phyloP scores from a whole-genome alignment of 1,140 invertebrate species.

The Scaptomyza montana region DNA sequence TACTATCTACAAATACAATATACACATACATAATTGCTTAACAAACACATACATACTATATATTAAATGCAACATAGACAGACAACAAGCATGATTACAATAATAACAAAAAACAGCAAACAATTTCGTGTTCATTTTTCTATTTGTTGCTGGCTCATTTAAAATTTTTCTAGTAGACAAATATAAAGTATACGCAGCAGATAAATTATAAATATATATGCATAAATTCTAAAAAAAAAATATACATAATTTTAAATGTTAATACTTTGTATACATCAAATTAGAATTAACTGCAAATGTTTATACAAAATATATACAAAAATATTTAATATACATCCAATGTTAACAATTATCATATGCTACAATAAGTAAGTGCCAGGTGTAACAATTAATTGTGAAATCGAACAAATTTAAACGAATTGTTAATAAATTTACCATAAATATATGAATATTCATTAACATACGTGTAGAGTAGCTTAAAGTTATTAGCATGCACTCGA shows the following conservation, averaged over 20 bases:
- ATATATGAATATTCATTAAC: slow-evolving; percentile 22
- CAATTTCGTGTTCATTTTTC: slow-evolving; percentile 2
- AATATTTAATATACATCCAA: background rate
- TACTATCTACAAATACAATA: slow-evolving; percentile 1
- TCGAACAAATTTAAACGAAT: slow-evolving; percentile 26
- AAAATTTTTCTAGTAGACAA: slow-evolving; percentile 15
- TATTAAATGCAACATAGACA: slow-evolving; percentile 35
- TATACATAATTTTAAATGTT: background rate
- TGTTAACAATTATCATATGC: slow-evolving; percentile 3
- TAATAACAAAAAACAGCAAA: slow-evolving; percentile 49
- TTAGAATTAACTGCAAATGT: background rate
- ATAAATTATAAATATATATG: background rate
- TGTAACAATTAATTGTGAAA: slow-evolving; percentile 20
- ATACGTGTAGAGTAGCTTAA: slow-evolving; percentile 11
- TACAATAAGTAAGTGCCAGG: slow-evolving; percentile 3
- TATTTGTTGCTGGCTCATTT: slow-evolving; percentile 18
- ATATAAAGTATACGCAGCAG: slow-evolving; percentile 18
- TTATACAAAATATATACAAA: background rate
- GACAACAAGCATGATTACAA: slow-evolving; percentile 35
- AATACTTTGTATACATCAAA: too few species aligned
- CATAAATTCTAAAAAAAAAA: background rate
- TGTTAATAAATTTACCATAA: slow-evolving; percentile 22
- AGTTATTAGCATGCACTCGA: slow-evolving; percentile 9
- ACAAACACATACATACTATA: slow-evolving; percentile 20
- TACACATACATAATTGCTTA: slow-evolving; percentile 23